Evolutionary conservation across 2,113 vertebrate genomes (phyloP).

Genomic region (Phaethon lepturus): DNA sequence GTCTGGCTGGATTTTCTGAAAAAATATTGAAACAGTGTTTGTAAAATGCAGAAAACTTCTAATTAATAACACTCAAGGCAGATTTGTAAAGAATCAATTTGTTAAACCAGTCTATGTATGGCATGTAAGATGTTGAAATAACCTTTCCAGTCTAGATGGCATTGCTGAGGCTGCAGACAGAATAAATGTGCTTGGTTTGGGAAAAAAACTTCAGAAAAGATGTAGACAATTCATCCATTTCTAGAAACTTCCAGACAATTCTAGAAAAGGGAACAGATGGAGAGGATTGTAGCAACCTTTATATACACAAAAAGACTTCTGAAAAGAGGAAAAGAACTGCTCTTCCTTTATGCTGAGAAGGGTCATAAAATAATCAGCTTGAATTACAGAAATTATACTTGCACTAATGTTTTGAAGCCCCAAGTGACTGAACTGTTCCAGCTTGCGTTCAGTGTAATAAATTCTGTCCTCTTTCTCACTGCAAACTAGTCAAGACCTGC

Average conservation of each 20-base stretch:
- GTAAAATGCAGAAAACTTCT: neutral
- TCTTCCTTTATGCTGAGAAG: neutral
- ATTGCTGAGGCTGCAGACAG: neutral
- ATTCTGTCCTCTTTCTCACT: neutral
- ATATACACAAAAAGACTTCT: neutral
- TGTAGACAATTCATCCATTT: neutral
- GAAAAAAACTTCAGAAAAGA: neutral
- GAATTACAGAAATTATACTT: slow-evolving; percentile 3
- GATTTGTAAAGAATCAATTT: neutral
- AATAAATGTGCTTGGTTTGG: neutral
- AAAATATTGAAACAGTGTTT: neutral
- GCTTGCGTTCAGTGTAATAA: neutral
- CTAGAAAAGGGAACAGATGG: neutral
- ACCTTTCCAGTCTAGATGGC: neutral
- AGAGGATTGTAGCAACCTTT: neutral
- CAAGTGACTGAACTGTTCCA: neutral
- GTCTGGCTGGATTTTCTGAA: neutral
- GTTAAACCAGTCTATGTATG: neutral
- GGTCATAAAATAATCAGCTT: neutral
- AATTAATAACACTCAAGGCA: neutral
- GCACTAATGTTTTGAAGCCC: neutral
- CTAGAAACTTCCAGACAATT: neutral
- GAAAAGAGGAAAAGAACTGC: neutral
- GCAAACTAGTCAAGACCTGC: neutral
- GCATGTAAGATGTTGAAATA: neutral